A percentile compares a stretch with the other conserved stretches of the same genome.
phyloP scores from a whole-genome alignment of 2,888 invertebrate genomes.

The Leptura quadrifasciata region DNA sequence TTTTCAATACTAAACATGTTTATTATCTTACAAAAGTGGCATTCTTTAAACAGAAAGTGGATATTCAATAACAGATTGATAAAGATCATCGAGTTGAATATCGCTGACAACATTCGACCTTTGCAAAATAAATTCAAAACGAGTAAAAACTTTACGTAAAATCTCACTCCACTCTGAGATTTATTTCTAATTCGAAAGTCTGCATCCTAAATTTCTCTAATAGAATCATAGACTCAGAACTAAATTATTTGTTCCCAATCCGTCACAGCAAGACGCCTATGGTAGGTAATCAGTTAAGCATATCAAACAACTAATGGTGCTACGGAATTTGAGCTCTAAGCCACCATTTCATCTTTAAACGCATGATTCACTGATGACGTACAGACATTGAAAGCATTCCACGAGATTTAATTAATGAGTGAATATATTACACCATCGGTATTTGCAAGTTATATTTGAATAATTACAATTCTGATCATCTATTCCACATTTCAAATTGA shows the following conservation, averaged over 20 bases:
- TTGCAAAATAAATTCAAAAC: too few relatives aligned
- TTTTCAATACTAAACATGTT: too few relatives aligned
- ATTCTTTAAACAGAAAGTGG: too few relatives aligned
- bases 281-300: conserved; percentile 17
- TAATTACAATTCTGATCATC: conserved; percentile 1
- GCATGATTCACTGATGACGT: conserved; percentile 23
- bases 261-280: neutral
- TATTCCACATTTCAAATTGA: neutral
- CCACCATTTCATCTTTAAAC: conserved; percentile 27
- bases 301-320: conserved; percentile 26
- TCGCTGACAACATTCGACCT: too few relatives aligned
- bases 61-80: too few relatives aligned
- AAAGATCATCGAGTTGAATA: too few relatives aligned
- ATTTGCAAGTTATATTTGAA: conserved; percentile 17
- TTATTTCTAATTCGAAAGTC: too few relatives aligned
- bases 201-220: too few relatives aligned
- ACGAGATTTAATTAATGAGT: conserved; percentile 27
- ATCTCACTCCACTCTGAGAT: too few relatives aligned
- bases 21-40: too few relatives aligned
- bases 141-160: too few relatives aligned
- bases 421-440: conserved; percentile 2
- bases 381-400: conserved; percentile 19
- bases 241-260: neutral
- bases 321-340: conserved; percentile 16
- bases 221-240: neutral